Base-by-base conservation (phyloP, 2,113 vertebrate genomes). In the Halichoerus grypus region DNA sequence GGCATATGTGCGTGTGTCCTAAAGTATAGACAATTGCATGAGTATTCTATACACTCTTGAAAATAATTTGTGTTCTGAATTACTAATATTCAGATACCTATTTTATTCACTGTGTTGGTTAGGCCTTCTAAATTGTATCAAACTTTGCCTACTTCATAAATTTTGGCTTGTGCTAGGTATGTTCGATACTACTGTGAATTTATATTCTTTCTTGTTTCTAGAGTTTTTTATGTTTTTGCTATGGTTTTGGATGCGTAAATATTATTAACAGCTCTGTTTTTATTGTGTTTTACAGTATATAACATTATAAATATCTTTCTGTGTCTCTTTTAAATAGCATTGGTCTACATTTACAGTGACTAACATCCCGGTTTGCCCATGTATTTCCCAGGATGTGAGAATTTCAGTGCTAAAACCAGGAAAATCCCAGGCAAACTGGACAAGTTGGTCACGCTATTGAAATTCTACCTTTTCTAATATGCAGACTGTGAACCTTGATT, bases 21-120 rank as follows among this genome's bases (percentile, higher is more conserved):
- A 90, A 90, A 91, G 53, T 76, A 63, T 33, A 51, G 21, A 67
- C 28, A 86, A 69, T 18, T 55, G 0, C 1, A 31, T 90, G 28
- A 76, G 26, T 61, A 49, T n/a, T 59, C 51, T 85, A 51, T 26
- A 6, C 1, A 65, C 0, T 65, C 13, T 79, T 94, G 63, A 89
- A 91, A 85, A 89, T 57, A 92, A 89, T 51, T 79, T 85, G 21
- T 89, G 80, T 93, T 86, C n/a, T 97, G n/a, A 69, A 53, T 82
- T 95, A 76, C 11, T 86, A 57, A 67, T 13, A 6, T 42, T 88
- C n/a, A 49, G 46, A 63, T 39, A 49, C 1, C 21, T 57, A 88
- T 71, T 92, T 53, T 65, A 65, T 61, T 69, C 4, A 21, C 26
- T 85, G 4, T 89, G 10, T 51, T 7, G 3, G 80, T 59, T 53